Evolutionary conservation across 2,113 vertebrate genomes (phyloP), one percentile per base, ranked within the genome.

Genomic region (Hypanus sabinus): DNA sequence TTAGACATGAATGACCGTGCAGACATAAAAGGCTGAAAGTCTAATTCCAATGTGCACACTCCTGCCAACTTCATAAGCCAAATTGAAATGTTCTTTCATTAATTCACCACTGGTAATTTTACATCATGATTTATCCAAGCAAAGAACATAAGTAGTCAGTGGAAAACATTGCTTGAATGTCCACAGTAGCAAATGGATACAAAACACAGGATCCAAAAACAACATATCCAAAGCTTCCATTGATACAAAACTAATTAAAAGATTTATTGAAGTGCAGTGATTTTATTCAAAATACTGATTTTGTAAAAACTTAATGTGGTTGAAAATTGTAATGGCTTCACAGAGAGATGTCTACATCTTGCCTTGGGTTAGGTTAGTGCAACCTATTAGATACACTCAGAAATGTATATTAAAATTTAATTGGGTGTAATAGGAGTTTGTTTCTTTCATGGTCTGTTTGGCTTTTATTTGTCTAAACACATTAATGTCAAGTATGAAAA

Each of bases 391-490:
- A 70, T 91, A 91, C 65, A 46, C 46, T 46, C 46, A 46, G 2
- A 36, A 91, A 68, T 33, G n/a, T 18, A 5, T n/a, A 91, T 91
- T 91, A 91, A 91, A 68, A 70, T 68, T 91, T 91, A 30, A 91
- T 68, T 91, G 62, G 62, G 33, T 33, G 65, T 65, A 91, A 90
- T 62, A 62, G 65, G 85, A 90, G 85, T 90, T 90, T 90, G 65
- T 79, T 57, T 87, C 77, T 87, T 27, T 65, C 60, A 22, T n/a
- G 33, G 1, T 36, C 30, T 68, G n/a, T 36, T 70, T 36, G 62
- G 60, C 60, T 10, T n/a, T 33, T 90, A 18, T 60, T 65, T 65
- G 85, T 90, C 60, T 90, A 62, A 91, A 68, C n/a, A 22, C 87
- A 91, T 91, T 91, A 70, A 91, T 70, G 27, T 55, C 65, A n/a